Percentiles rank a stretch among this genome's conserved stretches.
These are phyloP conservation scores for Rhynchophorus ferrugineus DNA, from an alignment of 1,140 invertebrate genomes.

Conservation along the genomic window DNA sequence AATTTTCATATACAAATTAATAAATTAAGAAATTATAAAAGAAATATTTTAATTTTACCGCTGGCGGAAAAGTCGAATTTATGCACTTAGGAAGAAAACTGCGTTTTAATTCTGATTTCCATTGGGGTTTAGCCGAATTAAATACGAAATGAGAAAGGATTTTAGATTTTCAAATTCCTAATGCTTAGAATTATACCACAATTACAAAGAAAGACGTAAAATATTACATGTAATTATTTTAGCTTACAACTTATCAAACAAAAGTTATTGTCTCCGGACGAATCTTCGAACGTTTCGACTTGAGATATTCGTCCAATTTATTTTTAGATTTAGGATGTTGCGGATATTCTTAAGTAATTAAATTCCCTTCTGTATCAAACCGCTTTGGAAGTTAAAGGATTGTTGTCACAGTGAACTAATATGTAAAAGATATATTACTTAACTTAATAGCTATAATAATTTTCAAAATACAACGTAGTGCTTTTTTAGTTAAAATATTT, in stretches of 20 bases:
- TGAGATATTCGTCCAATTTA: neutral
- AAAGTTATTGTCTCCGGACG: conserved; percentile 15
- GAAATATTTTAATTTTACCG: too few relatives aligned
- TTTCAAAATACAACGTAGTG: too few relatives aligned
- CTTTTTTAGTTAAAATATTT: too few relatives aligned
- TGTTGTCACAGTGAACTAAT: too few relatives aligned
- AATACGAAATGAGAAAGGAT: conserved; percentile 38
- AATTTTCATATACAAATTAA: too few relatives aligned
- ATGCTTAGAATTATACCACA: conserved; percentile 31
- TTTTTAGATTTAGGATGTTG: neutral
- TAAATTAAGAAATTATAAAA: too few relatives aligned
- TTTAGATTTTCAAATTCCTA: conserved; percentile 38
- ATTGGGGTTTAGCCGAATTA: conserved; percentile 38
- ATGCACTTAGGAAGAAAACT: conserved; percentile 33
- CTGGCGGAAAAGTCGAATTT: conserved; percentile 21
- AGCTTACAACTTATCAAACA: conserved; percentile 27
- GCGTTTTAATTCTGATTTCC: conserved; percentile 41
- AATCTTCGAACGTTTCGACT: neutral
- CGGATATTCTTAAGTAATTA: neutral
- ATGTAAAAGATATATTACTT: too few relatives aligned
- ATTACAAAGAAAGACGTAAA: conserved; percentile 33
- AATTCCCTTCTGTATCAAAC: too few relatives aligned
- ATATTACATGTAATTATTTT: conserved; percentile 35
- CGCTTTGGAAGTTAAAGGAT: too few relatives aligned
- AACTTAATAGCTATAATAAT: too few relatives aligned